Base-by-base conservation (phyloP, 2,113 vertebrate genomes). In the Phyllopteryx taeniolatus region DNA sequence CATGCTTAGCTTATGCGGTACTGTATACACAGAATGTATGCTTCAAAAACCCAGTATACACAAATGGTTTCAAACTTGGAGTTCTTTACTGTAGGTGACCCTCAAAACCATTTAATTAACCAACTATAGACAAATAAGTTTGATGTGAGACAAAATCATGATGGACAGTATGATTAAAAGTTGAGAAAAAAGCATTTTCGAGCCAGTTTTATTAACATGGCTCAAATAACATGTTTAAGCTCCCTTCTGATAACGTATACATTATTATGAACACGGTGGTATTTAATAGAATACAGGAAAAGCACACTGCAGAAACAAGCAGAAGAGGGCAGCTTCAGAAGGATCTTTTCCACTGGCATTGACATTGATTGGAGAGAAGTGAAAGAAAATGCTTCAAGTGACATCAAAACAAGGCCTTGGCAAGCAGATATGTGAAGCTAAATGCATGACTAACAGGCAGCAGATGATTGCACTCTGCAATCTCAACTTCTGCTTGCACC, bases 401-500 rank as follows among this genome's bases (percentile, higher is more conserved):
- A 94, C 89, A 95, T 85, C 81, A 86, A 91, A 95, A 93, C 92
- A 91, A 89, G 86, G 85, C 89, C 89, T 93, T 94, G 94, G 93
- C 94, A 91, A 85, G 86, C 89, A 77, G 85, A 90, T 88, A 88
- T 90, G 92, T 91, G 82, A 91, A 93, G 87, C 92, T 94, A 94
- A 95, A 94, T 93, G 92, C 89, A 85, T 88, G 91, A 91, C 92
- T 92, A 92, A 93, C 92, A 93, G 91, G 89, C 87, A 63, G 84
- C 75, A 89, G 91, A 89, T 95, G 93, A 85, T 96, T 95, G 92
- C 94, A 95, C 93, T 94, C 92, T 94, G 92, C 94, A 94, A 94
- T 95, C 94, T 94, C 93, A 92, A 92, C 75, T 73, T 79, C 71
- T 75, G 76, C 92, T 91, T 91, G 84, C 88, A 91, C 88, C 92